Base-by-base conservation (phyloP, 1,140 invertebrate genomes). In the Ceratitis capitata region DNA sequence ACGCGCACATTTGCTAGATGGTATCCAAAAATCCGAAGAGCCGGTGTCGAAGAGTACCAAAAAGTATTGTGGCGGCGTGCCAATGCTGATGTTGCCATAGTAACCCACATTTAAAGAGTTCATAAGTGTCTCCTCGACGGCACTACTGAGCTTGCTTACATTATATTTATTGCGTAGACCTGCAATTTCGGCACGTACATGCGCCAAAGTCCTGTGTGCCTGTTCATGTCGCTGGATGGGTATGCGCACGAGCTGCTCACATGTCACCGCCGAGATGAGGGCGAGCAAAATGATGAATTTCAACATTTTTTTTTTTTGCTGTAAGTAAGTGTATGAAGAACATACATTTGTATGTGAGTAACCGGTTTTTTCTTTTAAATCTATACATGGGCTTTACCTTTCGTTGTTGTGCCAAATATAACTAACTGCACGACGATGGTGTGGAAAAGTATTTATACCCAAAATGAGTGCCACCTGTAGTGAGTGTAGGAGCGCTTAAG, bases 21-120 rank as follows among this genome's bases (percentile, higher is more conserved):
- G 98, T 85, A 99, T 95, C 99, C 99, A 99, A 39, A 99, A 93
- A 92, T 99, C 99, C 19, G 98, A 98, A 7, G 98, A 99, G 58
- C 99, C 99, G 7, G 98, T 98, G 92, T 99, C 99, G 93, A 99
- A 99, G 58, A 99, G 95, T 69, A 99, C 98, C 88, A 95, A 96
- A 92, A 99, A 99, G 0, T 93, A 93, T 93, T 99, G 99, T 23
- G 96, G 94, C n/a, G 99, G 99, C 61, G 95, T 96, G 74, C 99
- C 99, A 92, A 99, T 98, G 0, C 93, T 93, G 87, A 99, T 99
- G 3, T 93, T 94, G 12, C 99, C 99, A 93, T 97, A 74, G 51
- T 90, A 89, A 23, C 88, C 87, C 88, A 89, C 88, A 56, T 90
- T 90, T 86, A 88, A 83, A 14, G 86, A 86, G 82, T 90, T 90